These are phyloP conservation scores for Rhombomys opimus DNA, from an alignment of 2,113 vertebrate genomes.

Conservation along the genomic window DNA sequence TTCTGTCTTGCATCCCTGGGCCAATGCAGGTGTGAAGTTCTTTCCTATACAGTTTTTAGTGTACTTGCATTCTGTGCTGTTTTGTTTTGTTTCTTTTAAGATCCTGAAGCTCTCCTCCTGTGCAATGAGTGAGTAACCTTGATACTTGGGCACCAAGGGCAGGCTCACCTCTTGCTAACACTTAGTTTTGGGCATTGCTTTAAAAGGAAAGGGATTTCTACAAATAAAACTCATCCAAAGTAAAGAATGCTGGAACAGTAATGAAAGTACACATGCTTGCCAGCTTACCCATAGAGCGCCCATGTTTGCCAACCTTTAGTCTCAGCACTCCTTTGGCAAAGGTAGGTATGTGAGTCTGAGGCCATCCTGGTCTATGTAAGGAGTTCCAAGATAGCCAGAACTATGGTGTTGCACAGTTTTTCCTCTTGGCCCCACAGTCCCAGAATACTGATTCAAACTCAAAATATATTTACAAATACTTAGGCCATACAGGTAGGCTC, in stretches of 20 bases:
- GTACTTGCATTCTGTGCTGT: slow-evolving; percentile 7
- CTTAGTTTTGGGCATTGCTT: slow-evolving; percentile 29
- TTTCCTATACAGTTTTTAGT: neutral
- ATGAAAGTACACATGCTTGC: slow-evolving; percentile 2
- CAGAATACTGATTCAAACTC: no score
- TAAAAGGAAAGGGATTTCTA: slow-evolving; percentile 9
- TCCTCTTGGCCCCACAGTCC: no score
- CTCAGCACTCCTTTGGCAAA: neutral
- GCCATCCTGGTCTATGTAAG: neutral
- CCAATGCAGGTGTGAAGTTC: slow-evolving; percentile 92
- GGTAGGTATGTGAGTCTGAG: neutral
- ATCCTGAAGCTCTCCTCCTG: neutral
- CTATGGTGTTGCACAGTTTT: neutral
- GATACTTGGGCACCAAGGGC: neutral
- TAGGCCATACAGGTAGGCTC: no score
- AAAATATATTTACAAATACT: no score
- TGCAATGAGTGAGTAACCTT: neutral
- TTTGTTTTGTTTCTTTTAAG: neutral
- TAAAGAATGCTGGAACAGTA: neutral
- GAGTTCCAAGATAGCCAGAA: neutral
- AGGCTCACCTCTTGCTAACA: neutral
- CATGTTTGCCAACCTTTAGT: neutral
- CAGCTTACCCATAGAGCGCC: neutral
- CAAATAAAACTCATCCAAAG: slow-evolving; percentile 20
- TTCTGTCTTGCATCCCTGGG: slow-evolving; percentile 96